Evolutionary conservation across 2,113 vertebrate species (phyloP), one percentile per base, ranked within the genome.

Genomic region (Danio rerio): DNA sequence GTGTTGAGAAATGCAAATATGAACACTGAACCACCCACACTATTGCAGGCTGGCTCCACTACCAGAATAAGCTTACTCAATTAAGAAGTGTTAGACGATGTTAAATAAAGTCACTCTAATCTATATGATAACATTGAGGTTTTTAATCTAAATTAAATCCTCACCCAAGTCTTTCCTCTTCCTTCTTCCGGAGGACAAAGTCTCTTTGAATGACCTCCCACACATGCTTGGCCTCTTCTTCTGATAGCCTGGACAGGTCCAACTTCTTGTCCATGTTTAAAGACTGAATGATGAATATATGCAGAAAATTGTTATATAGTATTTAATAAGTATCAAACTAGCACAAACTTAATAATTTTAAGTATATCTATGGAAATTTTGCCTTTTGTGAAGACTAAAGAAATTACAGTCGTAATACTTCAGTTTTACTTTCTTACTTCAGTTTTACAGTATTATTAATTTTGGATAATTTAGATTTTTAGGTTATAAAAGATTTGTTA

Each of bases 201-300:
- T 99, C 98, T 55, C 98, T 93, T 21, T 96, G 96, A 40, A 98
- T 94, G 1, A 99, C 98, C 4, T 96, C 95, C 96, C 96, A 97
- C 0, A 99, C 89, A 0, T 99, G 98, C 89, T 94, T 95, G 78
- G 96, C 97, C 84, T 99, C 98, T 5, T 97, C 97, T 0, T 99
- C 97, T 0, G 95, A 93, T 15, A 99, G 92, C 85, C 94, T 94
- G 77, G 96, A 95, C n/a, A 99, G 93, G 86, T 99, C 97, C 94
- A 99, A 90, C 81, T 96, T 98, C 42, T 86, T 93, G 70, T 96
- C 96, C 97, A 97, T 99, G 61, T 21, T 8, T 20, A 61, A 7
- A 15, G 9, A 40, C 52, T 31, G 11, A 18, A 45, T 68, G 7
- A n/a, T n/a, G n/a, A n/a, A n/a, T n/a, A n/a, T n/a, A n/a, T n/a